A percentile compares a stretch with the other conserved stretches of the same genome.
These are phyloP conservation scores for Taxidea taxus DNA, from an alignment of 2,113 vertebrate genomes.

Conservation along the genomic window DNA sequence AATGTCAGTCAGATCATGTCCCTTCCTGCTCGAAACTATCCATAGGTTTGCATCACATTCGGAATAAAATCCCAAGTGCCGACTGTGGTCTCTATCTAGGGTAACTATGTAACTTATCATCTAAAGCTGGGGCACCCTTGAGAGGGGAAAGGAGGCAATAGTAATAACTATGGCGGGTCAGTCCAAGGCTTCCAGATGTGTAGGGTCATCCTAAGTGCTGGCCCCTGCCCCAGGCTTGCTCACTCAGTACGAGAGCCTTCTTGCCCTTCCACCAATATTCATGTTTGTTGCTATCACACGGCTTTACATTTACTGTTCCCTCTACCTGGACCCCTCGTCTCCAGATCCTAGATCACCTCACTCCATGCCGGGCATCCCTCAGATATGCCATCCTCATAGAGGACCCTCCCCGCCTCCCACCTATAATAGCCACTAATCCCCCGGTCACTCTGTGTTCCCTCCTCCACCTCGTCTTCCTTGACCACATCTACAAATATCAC, in stretches of 20 bases:
- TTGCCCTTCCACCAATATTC: not conserved
- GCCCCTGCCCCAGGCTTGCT: not conserved
- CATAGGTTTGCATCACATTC: not conserved
- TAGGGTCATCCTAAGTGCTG: not conserved
- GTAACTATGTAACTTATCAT: not conserved
- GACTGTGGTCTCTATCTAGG: not conserved
- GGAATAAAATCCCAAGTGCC: not conserved
- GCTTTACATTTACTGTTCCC: not conserved
- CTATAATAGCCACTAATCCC: not conserved
- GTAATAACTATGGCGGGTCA: not conserved
- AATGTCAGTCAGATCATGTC: not conserved
- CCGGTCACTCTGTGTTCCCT: not conserved
- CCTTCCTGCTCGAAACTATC: not conserved
- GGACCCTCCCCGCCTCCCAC: not conserved
- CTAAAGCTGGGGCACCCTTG: not conserved
- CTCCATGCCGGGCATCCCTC: not conserved
- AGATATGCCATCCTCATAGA: not conserved
- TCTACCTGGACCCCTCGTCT: not conserved
- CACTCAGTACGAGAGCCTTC: not conserved
- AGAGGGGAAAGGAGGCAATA: not conserved
- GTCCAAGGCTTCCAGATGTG: not conserved
- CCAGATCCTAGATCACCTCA: not conserved
- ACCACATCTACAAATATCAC: too few relatives aligned
- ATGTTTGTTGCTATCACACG: too few relatives aligned
- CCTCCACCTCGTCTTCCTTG: not conserved